Base-by-base conservation (phyloP, 2,888 invertebrate genomes). In the Andrena fulva region DNA sequence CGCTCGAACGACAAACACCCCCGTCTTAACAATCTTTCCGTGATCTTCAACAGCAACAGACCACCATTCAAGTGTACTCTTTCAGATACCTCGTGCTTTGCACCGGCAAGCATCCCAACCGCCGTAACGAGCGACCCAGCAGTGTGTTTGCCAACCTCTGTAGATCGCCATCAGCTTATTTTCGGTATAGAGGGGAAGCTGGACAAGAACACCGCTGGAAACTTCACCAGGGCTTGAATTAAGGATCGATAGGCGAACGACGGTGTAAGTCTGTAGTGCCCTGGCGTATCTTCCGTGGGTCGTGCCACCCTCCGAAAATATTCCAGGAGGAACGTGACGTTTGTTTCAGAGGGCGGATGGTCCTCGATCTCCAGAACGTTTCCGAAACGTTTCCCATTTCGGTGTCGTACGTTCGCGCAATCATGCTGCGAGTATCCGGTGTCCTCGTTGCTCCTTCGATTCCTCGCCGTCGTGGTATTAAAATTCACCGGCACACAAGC, bases 231-330 rank as follows among this genome's bases (percentile, higher is more conserved):
- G 54, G n/a, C 24, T 60, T 42, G 35, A 62, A 70, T 69, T 63
- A 59, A 59, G 59, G 64, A 59, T 84, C 80, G 74, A 85, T 82
- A 74, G 66, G 63, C n/a, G 56, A 78, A 77, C 73, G 60, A 42
- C 42, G 52, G 10, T 29, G 74, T 82, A 85, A 84, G 78, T 85
- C 67, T 76, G 52, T 66, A 20, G 20, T 35, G 54, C 42, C 16
- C 16, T 16, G 16, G 12, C 16, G 42, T 42, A 42, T 42, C 42
- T 42, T 42, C 16, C 5, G 16, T 42, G n/a, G 1, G 56, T 27
- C 48, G 24, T 60, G 29, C 20, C 71, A 16, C 67, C 63, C 35
- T 24, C 24, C 31, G 29, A 42, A 52, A 52, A 52, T 66, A 48
- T 74, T 77, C 63, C 27, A 54, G 29, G n/a, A 31, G 70, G 59